These are phyloP conservation scores for Lepetodrilus schrolli DNA, from an alignment of 2,888 invertebrate species.

Conservation along the genomic window DNA sequence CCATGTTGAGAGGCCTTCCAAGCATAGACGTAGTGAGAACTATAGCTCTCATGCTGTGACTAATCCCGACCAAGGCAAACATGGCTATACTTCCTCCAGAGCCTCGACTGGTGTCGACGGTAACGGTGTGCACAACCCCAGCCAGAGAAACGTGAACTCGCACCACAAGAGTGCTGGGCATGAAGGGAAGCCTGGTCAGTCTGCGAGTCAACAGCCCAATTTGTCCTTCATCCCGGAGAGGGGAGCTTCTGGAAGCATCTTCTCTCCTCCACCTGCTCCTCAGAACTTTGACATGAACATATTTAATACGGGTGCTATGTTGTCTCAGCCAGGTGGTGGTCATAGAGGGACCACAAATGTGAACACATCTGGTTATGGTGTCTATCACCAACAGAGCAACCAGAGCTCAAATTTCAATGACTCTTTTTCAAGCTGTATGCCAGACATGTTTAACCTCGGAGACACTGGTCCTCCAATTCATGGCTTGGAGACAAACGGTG, in stretches of 20 bases:
- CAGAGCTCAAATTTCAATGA: constrained; percentile 19
- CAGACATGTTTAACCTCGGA: constrained; percentile 6
- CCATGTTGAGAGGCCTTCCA: constrained; percentile 24
- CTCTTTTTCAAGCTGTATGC: background rate
- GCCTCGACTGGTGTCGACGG: constrained; percentile 10
- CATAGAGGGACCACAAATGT: constrained; percentile 1
- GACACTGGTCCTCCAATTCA: background rate
- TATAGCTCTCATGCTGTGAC: constrained; percentile 1
- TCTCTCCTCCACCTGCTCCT: constrained; percentile 9
- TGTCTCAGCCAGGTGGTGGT: constrained; percentile 18
- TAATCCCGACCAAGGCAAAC: background rate
- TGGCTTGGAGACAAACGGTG: constrained; percentile 17
- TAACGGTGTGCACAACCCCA: constrained; percentile 1
- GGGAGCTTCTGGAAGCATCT: constrained; percentile 11
- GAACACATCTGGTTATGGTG: background rate
- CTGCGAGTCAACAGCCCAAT: background rate
- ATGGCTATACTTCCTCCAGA: background rate
- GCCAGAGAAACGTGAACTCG: constrained; percentile 29
- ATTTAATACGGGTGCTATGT: constrained; percentile 25
- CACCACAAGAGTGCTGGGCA: constrained; percentile 27
- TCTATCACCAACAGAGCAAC: background rate
- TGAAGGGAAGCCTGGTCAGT: background rate
- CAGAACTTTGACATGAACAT: constrained; percentile 10
- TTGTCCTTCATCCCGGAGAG: background rate
- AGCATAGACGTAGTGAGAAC: constrained; percentile 31